Percentiles rank a stretch among this genome's conserved stretches.
Conservation (phyloP, 1,140 invertebrate species). For the Musca vetustissima region DNA sequence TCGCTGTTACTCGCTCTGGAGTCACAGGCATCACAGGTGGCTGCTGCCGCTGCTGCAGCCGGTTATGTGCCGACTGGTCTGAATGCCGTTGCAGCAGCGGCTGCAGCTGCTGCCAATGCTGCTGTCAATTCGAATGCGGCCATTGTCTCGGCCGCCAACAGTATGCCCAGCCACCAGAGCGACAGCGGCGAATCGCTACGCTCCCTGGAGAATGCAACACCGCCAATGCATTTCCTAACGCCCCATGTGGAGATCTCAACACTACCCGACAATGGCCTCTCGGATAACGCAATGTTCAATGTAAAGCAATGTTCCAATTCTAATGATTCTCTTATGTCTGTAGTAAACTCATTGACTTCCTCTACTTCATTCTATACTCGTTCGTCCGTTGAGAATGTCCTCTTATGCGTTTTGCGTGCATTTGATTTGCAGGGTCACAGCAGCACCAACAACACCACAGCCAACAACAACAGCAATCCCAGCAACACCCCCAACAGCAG, state of each 20-base stretch:
- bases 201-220: conserved; percentile 78
- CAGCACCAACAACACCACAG: conserved; percentile 31
- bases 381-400: conserved; percentile 36
- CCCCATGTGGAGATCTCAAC: conserved; percentile 84
- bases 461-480: no score
- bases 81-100: conserved; percentile 53
- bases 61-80: conserved; percentile 42
- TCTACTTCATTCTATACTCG: conserved; percentile 28
- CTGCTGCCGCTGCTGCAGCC: conserved; percentile 53
- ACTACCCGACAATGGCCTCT: conserved; percentile 68
- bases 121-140: conserved; percentile 43
- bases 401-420: conserved; percentile 55
- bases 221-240: conserved; percentile 85
- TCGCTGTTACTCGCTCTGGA: conserved; percentile 66
- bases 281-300: conserved; percentile 47
- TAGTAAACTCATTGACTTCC: conserved; percentile 21
- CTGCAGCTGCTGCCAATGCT: conserved; percentile 37
- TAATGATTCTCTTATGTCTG: conserved; percentile 25
- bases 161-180: conserved; percentile 63
- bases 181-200: conserved; percentile 78
- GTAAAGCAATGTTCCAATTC: conserved; percentile 37
- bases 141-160: conserved; percentile 36
- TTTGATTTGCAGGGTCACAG: conserved; percentile 52
- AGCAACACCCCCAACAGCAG: conserved; percentile 7
- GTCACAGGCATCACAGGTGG: conserved; percentile 59